Evolutionary conservation across 2,113 vertebrate genomes (phyloP), one percentile per base, ranked within the genome.

Genomic region (Passer domesticus): DNA sequence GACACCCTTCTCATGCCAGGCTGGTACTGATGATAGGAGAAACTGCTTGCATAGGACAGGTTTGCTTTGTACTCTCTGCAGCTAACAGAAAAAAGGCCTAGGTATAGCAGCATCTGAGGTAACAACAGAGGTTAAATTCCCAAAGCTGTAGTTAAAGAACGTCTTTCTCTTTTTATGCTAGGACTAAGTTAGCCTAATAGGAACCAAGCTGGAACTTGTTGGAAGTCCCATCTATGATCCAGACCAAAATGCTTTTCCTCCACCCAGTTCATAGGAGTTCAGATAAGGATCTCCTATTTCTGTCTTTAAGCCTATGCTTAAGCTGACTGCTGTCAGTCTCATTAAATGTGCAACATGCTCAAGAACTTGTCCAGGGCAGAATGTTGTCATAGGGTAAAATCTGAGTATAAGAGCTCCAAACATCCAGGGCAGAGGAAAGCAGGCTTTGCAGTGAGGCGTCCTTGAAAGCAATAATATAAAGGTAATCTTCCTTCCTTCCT

Each of bases 271-370:
- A 67, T 8, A 78, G 49, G 52, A 60, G 68, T 49, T 96, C 50
- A 94, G 94, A 92, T 94, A 96, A 94, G 56, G 60, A 93, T 94
- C 87, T 84, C 58, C 46, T 93, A 6, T 82, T 90, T 82, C 47
- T 77, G 81, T 58, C 41, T 89, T 84, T 74, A 90, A 87, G 69
- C 67, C 67, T 58, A 55, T 37, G 35, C 35, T 37, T 37, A 28
- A 83, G 50, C 58, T 44, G 50, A 35, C 39, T 76, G 68, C 35
- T 93, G 28, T 89, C 72, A 81, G 63, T 60, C 59, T 77, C 4
- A 1, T 93, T 87, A 93, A 88, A 95, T 37, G 33, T 69, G 13
- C 44, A 88, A 50, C 72, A 86, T 50, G 41, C 50, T 94, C 2
- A 0, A 84, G 68, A 94, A 92, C 67, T 84, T 92, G 81, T 75